phyloP scores from a whole-genome alignment of 2,888 invertebrate genomes.

The Carabus problematicus region DNA sequence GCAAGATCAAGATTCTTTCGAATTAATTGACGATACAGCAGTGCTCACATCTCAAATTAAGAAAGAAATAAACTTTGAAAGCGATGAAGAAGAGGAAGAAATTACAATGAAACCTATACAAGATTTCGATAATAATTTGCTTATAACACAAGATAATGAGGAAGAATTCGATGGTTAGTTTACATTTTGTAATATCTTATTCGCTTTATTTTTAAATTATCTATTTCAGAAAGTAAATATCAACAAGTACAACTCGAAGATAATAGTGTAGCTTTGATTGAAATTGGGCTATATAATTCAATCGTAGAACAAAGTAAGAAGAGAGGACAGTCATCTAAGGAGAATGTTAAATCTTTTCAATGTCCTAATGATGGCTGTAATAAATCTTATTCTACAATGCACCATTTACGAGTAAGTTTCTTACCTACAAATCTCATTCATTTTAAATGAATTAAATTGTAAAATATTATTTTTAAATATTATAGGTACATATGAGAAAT shows the following conservation, averaged over 20 bases:
- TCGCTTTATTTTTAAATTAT: constrained; percentile 9
- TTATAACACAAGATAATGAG: constrained; percentile 30
- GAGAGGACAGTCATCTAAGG: constrained; percentile 7
- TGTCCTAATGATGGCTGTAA: constrained; percentile 61
- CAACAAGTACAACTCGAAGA: constrained; percentile 52
- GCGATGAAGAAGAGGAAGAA: constrained; percentile 52
- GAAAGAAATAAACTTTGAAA: constrained; percentile 20
- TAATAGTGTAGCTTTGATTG: constrained; percentile 52
- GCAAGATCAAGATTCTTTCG: constrained; percentile 14
- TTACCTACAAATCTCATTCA: not conserved
- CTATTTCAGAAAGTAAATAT: constrained; percentile 45
- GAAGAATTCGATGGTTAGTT: constrained; percentile 18
- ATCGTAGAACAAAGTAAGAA: constrained; percentile 46
- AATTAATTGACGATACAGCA: constrained; percentile 15
- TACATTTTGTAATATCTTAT: too few relatives aligned
- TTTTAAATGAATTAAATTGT: not conserved
- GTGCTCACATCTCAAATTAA: constrained; percentile 22
- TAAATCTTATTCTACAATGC: constrained; percentile 61
- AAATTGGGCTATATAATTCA: constrained; percentile 47
- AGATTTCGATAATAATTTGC: constrained; percentile 39
- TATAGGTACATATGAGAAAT: constrained; percentile 63
- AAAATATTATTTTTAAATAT: constrained; percentile 35
- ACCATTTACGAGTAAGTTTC: constrained; percentile 61
- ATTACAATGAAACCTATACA: constrained; percentile 51
- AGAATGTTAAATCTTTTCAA: constrained; percentile 51